These are phyloP conservation scores for Drosophila robusta DNA, from an alignment of 2,888 invertebrate genomes.

Conservation along the genomic window DNA sequence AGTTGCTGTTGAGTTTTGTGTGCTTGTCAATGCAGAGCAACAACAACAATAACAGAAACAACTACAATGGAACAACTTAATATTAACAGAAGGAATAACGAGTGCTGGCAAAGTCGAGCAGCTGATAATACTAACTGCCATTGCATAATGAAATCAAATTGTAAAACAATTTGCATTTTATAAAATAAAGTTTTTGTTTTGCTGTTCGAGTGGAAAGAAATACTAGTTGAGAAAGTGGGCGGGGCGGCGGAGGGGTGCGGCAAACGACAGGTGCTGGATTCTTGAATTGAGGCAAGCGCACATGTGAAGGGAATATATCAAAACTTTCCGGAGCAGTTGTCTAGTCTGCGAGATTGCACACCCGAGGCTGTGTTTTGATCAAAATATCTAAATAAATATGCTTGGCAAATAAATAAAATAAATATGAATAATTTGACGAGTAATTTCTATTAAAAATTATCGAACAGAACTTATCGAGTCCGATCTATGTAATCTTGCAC, in stretches of 20 bases:
- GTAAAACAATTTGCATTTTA: slow-evolving; percentile 72
- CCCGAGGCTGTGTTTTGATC: too few species aligned
- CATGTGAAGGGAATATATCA: too few species aligned
- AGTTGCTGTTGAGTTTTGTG: slow-evolving; percentile 44
- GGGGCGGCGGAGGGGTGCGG: background rate
- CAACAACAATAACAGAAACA: slow-evolving; percentile 12
- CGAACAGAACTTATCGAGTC: too few species aligned
- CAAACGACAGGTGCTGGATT: too few species aligned
- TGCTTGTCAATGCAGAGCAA: slow-evolving; percentile 49
- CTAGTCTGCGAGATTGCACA: too few species aligned
- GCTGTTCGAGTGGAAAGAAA: slow-evolving; percentile 5
- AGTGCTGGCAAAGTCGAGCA: slow-evolving; percentile 16
- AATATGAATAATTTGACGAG: too few species aligned
- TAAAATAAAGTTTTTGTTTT: slow-evolving; percentile 59
- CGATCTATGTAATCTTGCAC: too few species aligned
- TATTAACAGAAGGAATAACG: slow-evolving; percentile 8
- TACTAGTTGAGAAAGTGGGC: background rate
- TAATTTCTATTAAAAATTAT: too few species aligned
- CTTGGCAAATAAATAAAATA: too few species aligned
- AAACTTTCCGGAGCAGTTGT: too few species aligned
- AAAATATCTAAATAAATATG: too few species aligned
- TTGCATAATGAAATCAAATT: slow-evolving; percentile 68
- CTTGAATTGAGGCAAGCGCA: too few species aligned
- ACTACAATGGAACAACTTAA: slow-evolving; percentile 1
- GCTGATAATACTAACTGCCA: slow-evolving; percentile 54